phyloP scores from a whole-genome alignment of 2,113 vertebrate genomes.

The Spilogale gracilis region DNA sequence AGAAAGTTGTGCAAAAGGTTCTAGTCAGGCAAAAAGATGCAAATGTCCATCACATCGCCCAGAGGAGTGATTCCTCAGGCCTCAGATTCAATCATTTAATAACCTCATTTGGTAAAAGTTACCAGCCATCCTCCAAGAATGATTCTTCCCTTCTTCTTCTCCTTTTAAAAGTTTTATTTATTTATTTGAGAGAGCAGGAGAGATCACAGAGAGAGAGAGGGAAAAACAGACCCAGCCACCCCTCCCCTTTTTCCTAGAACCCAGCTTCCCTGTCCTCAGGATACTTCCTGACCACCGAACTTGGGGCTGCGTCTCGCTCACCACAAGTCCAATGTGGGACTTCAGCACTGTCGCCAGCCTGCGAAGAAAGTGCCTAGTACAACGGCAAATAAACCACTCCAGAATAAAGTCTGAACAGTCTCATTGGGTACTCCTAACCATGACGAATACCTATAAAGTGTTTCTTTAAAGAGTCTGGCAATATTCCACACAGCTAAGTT shows the following conservation, averaged over 20 bases:
- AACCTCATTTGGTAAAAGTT: not conserved
- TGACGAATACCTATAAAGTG: not conserved
- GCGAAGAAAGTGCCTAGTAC: not conserved
- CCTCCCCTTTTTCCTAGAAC: not conserved
- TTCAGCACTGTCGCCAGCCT: not conserved
- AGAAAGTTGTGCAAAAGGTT: not conserved
- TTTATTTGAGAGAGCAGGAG: not conserved
- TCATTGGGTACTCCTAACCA: not conserved
- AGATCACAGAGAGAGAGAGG: not conserved
- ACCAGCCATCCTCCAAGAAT: not conserved
- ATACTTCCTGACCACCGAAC: not conserved
- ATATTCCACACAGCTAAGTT: constrained; percentile 3
- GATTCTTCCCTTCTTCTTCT: not conserved
- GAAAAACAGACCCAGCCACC: not conserved
- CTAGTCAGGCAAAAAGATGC: not conserved
- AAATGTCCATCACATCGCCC: not conserved
- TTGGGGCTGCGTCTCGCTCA: not conserved
- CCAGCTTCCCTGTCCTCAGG: not conserved
- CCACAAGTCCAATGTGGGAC: not conserved
- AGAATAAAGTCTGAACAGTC: not conserved
- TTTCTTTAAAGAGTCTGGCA: constrained; percentile 25
- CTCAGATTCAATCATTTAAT: constrained; percentile 3
- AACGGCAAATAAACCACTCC: not conserved
- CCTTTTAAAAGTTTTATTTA: not conserved
- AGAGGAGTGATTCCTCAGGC: not conserved